Percentiles rank a stretch among this genome's conserved stretches.
Evolutionary conservation across 2,888 invertebrate species (phyloP).

Genomic region (Myopa tessellatipennis): DNA sequence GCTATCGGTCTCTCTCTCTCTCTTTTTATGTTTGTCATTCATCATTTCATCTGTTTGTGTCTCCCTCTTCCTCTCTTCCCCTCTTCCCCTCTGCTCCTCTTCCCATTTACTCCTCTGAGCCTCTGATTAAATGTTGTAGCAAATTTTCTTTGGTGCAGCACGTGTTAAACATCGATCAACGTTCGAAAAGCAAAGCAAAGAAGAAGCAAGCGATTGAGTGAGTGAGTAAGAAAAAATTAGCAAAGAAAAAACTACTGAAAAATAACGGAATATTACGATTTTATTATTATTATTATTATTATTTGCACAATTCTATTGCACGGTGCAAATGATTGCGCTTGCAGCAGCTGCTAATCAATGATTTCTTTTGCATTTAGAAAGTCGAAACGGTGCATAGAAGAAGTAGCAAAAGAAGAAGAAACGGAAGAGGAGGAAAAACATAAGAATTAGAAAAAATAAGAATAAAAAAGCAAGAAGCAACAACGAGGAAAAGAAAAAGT

Average conservation of each 20-base stretch:
- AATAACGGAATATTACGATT: no score
- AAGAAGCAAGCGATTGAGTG: not conserved
- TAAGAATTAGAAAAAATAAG: not conserved
- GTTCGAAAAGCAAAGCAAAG: not conserved
- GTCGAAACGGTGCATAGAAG: not conserved
- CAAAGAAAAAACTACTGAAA: no score
- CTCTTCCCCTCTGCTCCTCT: no score
- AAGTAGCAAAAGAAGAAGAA: not conserved
- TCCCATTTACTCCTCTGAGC: no score
- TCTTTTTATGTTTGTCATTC: no score
- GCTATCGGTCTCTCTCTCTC: not conserved
- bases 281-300: not conserved
- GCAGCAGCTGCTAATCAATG: not conserved
- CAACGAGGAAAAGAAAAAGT: conserved; percentile 16
- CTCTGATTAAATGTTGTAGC: no score
- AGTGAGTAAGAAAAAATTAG: no score
- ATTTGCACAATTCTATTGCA: not conserved
- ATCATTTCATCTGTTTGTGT: no score
- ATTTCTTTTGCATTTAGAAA: conserved; percentile 12
- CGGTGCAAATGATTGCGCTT: not conserved
- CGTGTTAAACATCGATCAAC: not conserved
- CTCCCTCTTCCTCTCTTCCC: no score
- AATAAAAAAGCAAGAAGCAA: not conserved
- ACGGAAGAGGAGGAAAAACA: no score
- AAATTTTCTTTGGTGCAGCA: not conserved